Evolutionary conservation across 2,797 vertebrate species (phyloP).

Genomic region (Rhinophrynus dorsalis): DNA sequence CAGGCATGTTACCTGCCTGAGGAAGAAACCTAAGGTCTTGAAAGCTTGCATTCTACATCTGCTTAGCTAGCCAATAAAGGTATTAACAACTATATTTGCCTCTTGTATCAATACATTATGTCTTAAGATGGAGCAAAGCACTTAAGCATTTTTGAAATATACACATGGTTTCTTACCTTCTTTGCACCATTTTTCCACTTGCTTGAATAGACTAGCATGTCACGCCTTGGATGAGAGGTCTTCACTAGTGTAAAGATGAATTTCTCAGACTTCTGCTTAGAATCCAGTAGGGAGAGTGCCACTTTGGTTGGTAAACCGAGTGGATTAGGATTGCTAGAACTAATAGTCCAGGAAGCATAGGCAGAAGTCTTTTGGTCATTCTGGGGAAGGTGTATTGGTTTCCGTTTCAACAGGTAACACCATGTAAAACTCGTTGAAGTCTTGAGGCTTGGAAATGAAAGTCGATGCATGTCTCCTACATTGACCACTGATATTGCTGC

Average conservation of each 20-base stretch:
- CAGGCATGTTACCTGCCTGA: no score
- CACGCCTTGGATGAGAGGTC: constrained; percentile 80
- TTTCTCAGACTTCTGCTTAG: constrained; percentile 90
- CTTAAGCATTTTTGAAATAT: no score
- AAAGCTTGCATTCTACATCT: no score
- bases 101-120: no score
- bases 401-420: constrained; percentile 93
- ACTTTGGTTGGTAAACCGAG: constrained; percentile 92
- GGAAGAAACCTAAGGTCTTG: no score
- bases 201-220: constrained; percentile 90
- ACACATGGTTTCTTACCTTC: constrained; percentile 76
- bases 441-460: constrained; percentile 92
- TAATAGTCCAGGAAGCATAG: constrained; percentile 86
- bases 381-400: constrained; percentile 83
- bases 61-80: no score
- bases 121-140: no score
- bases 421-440: constrained; percentile 92
- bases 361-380: constrained; percentile 88
- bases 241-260: constrained; percentile 88
- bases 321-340: constrained; percentile 84
- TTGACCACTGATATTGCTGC: constrained; percentile 72
- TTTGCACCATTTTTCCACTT: constrained; percentile 88
- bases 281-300: constrained; percentile 92
- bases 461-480: constrained; percentile 75
- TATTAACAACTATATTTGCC: no score